phyloP scores from a whole-genome alignment of 1,140 invertebrate species.

The Pemphigus obesinymphae region DNA sequence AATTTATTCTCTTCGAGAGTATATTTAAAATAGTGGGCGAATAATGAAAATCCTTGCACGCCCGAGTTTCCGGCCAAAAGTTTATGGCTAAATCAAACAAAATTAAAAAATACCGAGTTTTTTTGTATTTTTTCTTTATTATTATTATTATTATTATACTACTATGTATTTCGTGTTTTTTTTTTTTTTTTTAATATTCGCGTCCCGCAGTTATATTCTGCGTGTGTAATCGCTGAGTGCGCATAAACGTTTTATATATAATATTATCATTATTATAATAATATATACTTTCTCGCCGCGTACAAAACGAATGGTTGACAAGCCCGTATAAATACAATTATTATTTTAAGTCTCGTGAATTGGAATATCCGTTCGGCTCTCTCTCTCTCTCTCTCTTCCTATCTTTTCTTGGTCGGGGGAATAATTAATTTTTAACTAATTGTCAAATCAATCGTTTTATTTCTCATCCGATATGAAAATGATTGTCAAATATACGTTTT shows the following conservation, averaged over 20 bases:
- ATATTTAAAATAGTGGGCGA: not conserved
- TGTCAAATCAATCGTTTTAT: not conserved
- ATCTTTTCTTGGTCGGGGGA: too few species aligned
- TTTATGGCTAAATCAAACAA: slow-evolving; percentile 15
- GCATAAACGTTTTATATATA: too few species aligned
- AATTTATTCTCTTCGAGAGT: slow-evolving; percentile 17
- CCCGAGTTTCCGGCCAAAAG: not conserved
- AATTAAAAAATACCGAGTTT: slow-evolving; percentile 28
- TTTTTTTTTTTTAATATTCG: not conserved
- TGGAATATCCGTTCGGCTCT: too few species aligned
- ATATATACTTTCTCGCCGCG: not conserved
- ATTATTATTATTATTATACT: too few species aligned
- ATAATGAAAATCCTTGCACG: not conserved
- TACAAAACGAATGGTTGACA: not conserved
- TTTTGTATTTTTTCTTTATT: too few species aligned
- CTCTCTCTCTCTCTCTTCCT: not conserved
- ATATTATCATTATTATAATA: not conserved
- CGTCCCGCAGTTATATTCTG: not conserved
- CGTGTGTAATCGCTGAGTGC: too few species aligned
- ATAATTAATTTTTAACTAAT: slow-evolving; percentile 9
- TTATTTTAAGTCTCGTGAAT: not conserved
- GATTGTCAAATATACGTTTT: not conserved
- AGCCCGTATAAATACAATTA: not conserved
- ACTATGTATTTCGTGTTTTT: too few species aligned
- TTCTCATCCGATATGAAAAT: not conserved